Percentiles rank a stretch among this genome's conserved stretches.
phyloP scores from a whole-genome alignment of 1,140 invertebrate species.

The Ericerus pela region DNA sequence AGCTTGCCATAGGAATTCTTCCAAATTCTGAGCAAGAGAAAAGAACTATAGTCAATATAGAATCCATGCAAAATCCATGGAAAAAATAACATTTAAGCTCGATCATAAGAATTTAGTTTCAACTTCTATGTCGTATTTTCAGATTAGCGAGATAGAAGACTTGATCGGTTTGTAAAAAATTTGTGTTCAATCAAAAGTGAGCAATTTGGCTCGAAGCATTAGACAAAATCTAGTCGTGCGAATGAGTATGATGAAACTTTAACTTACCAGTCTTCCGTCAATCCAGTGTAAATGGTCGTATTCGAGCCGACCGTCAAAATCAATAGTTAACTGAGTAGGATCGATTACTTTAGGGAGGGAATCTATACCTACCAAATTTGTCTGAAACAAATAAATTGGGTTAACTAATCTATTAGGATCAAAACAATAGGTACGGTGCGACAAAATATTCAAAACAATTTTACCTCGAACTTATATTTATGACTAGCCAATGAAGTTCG shows the following conservation, averaged over 20 bases:
- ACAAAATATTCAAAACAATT: conserved; percentile 16
- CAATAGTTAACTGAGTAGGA: conserved; percentile 72
- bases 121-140: background rate
- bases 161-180: no score
- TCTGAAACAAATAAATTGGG: conserved; percentile 46
- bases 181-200: no score
- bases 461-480: conserved; percentile 97
- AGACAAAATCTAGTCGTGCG: no score
- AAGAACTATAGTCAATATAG: no score
- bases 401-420: background rate
- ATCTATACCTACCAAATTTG: conserved; percentile 88
- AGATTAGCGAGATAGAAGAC: no score
- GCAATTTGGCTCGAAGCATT: no score
- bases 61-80: no score
- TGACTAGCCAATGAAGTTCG: conserved; percentile 87
- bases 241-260: no score
- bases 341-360: conserved; percentile 83
- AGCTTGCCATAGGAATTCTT: conserved; percentile 90
- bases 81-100: no score
- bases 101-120: conserved; percentile 1
- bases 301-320: conserved; percentile 81
- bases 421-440: background rate
- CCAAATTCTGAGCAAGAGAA: conserved; percentile 70
- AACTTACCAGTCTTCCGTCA: conserved; percentile 62
- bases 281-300: conserved; percentile 97